phyloP scores from a whole-genome alignment of 2,797 vertebrate species.

The Mus minutoides region DNA sequence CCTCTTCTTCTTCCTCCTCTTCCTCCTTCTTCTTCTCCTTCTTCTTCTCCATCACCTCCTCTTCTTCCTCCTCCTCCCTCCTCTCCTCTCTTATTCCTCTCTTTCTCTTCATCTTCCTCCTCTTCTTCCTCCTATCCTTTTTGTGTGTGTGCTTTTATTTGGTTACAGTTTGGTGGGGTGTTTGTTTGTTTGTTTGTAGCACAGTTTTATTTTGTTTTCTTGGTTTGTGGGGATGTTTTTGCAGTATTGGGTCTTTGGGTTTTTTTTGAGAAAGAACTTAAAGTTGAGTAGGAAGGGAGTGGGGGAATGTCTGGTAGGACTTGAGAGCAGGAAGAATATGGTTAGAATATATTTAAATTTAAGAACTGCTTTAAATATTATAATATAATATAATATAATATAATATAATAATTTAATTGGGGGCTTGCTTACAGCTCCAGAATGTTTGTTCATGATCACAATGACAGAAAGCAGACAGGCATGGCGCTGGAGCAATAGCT shows the following conservation, averaged over 20 bases:
- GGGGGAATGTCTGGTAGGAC: neutral
- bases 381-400: neutral
- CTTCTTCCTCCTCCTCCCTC: no score
- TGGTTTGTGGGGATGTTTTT: neutral
- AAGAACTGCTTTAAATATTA: neutral
- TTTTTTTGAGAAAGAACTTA: neutral
- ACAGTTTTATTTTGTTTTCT: neutral
- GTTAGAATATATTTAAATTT: neutral
- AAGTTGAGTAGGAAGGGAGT: neutral
- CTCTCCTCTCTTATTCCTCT: neutral
- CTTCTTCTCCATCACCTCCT: no score
- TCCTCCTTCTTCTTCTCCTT: fast-evolving
- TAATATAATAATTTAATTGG: neutral
- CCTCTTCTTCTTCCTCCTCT: fast-evolving
- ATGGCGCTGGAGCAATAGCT: no score
- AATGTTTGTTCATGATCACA: neutral
- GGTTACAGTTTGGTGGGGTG: neutral
- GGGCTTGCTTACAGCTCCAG: neutral
- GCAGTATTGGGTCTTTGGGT: neutral
- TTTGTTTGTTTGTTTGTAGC: neutral
- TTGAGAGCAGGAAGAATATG: neutral
- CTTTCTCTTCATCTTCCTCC: no score
- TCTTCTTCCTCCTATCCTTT: neutral
- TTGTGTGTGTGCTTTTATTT: no score
- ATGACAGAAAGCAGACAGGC: neutral